Conservation (phyloP, 2,797 vertebrate genomes). For the Nannoperca obscura region DNA sequence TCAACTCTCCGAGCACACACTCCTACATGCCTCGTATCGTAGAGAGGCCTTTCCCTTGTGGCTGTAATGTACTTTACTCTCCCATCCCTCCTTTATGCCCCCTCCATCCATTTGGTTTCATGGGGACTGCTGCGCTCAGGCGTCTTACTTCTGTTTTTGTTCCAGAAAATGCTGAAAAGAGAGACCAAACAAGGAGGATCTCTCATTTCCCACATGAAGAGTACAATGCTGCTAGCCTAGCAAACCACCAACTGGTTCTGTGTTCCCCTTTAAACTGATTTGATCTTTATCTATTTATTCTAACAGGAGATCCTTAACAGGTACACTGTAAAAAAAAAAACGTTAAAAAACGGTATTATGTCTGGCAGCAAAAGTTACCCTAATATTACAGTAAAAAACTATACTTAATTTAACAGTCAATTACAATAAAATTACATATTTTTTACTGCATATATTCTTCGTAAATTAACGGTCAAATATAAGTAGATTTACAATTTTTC, state of each 20-base stretch:
- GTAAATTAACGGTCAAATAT: too few relatives aligned
- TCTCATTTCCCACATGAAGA: conserved; percentile 3
- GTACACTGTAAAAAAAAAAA: too few relatives aligned
- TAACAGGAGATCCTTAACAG: not conserved
- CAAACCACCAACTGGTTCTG: conserved; percentile 18
- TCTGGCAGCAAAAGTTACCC: too few relatives aligned
- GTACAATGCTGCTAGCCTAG: not conserved
- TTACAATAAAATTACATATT: too few relatives aligned
- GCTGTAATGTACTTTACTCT: conserved; percentile 17
- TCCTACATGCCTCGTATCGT: conserved; percentile 40
- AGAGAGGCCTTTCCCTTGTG: conserved; percentile 15
- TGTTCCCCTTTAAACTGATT: not conserved
- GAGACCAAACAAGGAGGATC: conserved; percentile 12
- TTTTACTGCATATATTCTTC: too few relatives aligned
- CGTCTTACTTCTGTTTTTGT: conserved; percentile 34
- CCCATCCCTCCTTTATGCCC: conserved; percentile 9
- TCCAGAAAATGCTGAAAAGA: conserved; percentile 13
- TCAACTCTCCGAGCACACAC: conserved; percentile 56
- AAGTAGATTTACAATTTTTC: too few relatives aligned
- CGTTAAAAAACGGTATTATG: too few relatives aligned
- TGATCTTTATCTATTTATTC: conserved; percentile 24
- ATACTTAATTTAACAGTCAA: too few relatives aligned
- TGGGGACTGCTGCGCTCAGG: conserved; percentile 11
- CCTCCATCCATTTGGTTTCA: conserved; percentile 24
- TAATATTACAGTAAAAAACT: too few relatives aligned